Evolutionary conservation across 1,140 invertebrate genomes (phyloP).

Genomic region (Nomia melanderi): DNA sequence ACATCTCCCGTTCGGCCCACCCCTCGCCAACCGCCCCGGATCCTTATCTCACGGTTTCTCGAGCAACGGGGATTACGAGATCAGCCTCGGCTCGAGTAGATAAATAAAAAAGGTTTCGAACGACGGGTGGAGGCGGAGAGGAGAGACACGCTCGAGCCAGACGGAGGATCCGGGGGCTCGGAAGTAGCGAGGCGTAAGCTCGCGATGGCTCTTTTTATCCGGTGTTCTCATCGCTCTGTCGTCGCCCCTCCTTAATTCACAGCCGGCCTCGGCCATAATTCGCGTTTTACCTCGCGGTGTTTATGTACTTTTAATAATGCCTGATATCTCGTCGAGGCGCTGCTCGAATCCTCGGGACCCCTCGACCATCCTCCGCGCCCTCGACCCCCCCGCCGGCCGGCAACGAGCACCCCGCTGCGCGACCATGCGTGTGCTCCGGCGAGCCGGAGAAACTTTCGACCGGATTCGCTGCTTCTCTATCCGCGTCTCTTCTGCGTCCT

Average conservation of each 20-base stretch:
- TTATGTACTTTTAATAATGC: constrained; percentile 81
- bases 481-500: no score
- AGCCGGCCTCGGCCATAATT: constrained; percentile 75
- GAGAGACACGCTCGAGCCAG: not conserved
- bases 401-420: constrained; percentile 72
- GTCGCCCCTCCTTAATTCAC: constrained; percentile 78
- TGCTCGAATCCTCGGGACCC: constrained; percentile 67
- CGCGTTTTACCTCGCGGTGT: constrained; percentile 77
- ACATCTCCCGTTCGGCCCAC: no score
- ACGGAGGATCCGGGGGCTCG: not conserved
- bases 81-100: not conserved
- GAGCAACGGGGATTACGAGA: not conserved
- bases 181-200: constrained; percentile 27
- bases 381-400: constrained; percentile 52
- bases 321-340: constrained; percentile 75
- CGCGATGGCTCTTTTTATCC: constrained; percentile 67
- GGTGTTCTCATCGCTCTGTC: constrained; percentile 70
- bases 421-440: constrained; percentile 76
- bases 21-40: no score
- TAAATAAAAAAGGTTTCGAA: not conserved
- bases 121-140: not conserved
- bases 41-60: not conserved
- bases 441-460: constrained; percentile 66
- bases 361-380: constrained; percentile 7
- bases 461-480: not conserved